Base-by-base conservation (phyloP, 64 coral and sea anemone species). In the Hydrozoanthus tunicans region DNA sequence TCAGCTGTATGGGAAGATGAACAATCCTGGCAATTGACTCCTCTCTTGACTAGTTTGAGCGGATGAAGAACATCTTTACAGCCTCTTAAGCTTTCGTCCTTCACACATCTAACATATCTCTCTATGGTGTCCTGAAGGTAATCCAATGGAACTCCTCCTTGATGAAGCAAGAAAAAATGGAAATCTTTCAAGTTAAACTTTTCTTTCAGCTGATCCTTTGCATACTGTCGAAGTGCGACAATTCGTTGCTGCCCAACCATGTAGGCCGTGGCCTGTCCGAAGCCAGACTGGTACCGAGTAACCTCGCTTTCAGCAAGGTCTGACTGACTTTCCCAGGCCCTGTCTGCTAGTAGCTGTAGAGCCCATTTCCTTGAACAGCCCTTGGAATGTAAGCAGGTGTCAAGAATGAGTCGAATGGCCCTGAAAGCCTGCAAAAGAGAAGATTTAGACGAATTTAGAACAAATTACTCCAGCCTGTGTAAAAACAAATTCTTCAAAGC, bases 181-280 rank as follows among this genome's bases (percentile, higher is more conserved):
- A 88, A 88, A 88, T 88, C 84, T 56, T 58, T 73, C 1, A 88
- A 59, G 23, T 88, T 74, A 73, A 88, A 88, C 24, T 88, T 88
- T 7, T 88, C 84, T 73, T 75, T 61, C 13, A 88, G 69, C 69
- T 88, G 69, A 5, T 88, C 68, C 68, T 88, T 88, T 4, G 84
- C 84, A 56, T 88, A 75, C 6, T 88, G 10, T 75, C 84, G 69
- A 51, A 88, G 24, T 27, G 55, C 57, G 55, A 88, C 61, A n/a
- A 88, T 88, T 74, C 56, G 54, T 25, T 62, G 84, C 68, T 88
- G 56, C 0, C 84, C 84, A 7, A 88, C 14, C 84, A 88, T 88
- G 56, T 88, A 88, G 5, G 69, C 69, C 0, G 68, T 60, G 7
- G 84, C 84, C 14, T 88, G 84, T 14, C 84, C 84, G 7, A 88